Evolutionary conservation across 2,113 vertebrate genomes (phyloP).

Genomic region (Carassius auratus): DNA sequence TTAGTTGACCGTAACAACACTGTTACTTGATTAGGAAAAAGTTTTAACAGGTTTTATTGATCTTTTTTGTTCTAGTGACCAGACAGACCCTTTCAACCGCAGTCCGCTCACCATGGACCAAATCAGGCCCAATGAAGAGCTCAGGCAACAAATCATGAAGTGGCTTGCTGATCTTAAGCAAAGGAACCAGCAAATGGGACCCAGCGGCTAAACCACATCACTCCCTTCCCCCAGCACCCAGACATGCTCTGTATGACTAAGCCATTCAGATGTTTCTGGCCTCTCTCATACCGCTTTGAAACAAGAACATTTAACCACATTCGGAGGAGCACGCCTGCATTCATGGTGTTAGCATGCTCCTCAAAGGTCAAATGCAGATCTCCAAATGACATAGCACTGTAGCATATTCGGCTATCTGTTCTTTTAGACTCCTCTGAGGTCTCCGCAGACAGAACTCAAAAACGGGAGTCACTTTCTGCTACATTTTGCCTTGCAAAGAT

Average conservation of each 20-base stretch:
- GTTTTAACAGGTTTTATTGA: background rate
- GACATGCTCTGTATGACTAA: conserved; percentile 35
- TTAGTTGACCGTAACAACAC: background rate
- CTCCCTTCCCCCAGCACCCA: conserved; percentile 36
- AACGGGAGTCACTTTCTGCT: conserved; percentile 5
- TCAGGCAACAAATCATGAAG: conserved; percentile 90
- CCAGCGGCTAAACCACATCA: conserved; percentile 69
- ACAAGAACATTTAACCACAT: conserved; percentile 21
- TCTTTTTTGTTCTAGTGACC: conserved; percentile 81
- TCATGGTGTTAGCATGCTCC: conserved; percentile 12
- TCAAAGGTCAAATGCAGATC: conserved; percentile 31
- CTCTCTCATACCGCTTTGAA: conserved; percentile 8
- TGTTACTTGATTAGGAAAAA: background rate
- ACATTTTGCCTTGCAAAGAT: conserved; percentile 41
- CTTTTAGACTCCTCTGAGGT: conserved; percentile 6
- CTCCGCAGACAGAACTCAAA: background rate
- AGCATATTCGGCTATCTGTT: conserved; percentile 26
- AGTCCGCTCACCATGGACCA: conserved; percentile 99
- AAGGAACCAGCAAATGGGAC: conserved; percentile 82
- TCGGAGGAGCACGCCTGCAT: conserved; percentile 29
- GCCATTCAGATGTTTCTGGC: conserved; percentile 38
- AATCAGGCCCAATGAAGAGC: conserved; percentile 95
- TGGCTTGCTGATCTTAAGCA: conserved; percentile 93
- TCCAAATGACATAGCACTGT: conserved; percentile 40
- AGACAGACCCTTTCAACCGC: conserved; percentile 98